Conservation (phyloP, 2,113 vertebrate species). For the Alethe diademata region DNA sequence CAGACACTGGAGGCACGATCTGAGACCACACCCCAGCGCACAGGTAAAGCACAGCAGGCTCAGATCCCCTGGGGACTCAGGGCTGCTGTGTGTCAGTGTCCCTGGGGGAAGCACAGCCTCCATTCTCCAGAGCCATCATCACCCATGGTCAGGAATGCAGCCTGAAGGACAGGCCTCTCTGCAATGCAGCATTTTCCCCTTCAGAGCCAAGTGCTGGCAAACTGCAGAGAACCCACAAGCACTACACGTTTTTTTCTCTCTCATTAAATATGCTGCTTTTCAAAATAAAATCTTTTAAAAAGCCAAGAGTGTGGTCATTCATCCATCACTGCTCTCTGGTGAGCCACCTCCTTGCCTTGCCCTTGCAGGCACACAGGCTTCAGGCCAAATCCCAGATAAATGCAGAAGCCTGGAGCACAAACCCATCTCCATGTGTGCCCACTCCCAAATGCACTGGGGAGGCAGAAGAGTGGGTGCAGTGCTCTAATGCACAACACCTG, state of each 20-base stretch:
- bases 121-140: not conserved
- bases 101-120: not conserved
- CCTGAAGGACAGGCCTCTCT: conserved; percentile 31
- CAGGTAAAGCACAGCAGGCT: not conserved
- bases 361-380: not conserved
- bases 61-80: not conserved
- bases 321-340: not conserved
- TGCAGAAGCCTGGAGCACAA: not conserved
- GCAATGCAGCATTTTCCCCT: conserved; percentile 39
- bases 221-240: conserved; percentile 19
- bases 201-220: conserved; percentile 8
- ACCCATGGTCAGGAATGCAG: not conserved
- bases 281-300: not conserved
- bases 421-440: fast-evolving
- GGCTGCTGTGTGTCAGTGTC: not conserved
- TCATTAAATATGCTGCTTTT: not conserved
- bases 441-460: not conserved
- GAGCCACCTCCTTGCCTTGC: not conserved
- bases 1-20: not conserved
- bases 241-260: not conserved
- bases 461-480: not conserved
- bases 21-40: fast-evolving
- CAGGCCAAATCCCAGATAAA: not conserved
- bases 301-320: not conserved
- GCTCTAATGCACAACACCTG: not conserved